Conservation (phyloP, 92 coral and sea anemone genomes). For the Epizoanthus ramosus region DNA sequence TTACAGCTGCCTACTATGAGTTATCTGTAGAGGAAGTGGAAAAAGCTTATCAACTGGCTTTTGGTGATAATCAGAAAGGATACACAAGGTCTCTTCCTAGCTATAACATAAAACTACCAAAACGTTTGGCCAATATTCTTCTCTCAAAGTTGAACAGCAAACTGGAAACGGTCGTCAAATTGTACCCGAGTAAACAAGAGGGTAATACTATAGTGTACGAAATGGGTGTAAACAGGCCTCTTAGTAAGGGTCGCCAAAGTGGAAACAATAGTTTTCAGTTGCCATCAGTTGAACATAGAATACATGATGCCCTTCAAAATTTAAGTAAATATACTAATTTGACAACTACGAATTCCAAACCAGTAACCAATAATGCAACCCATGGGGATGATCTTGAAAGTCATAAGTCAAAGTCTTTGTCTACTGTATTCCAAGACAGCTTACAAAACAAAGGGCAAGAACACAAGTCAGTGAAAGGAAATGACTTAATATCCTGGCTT, state of each 20-base stretch:
- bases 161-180: conserved; percentile 3
- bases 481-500: background rate
- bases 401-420: background rate
- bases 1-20: conserved; percentile 14
- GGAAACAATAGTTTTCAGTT: background rate
- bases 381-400: background rate
- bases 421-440: background rate
- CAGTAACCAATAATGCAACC: background rate
- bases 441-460: background rate
- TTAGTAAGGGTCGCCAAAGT: background rate
- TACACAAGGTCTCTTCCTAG: background rate
- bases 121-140: background rate
- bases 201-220: background rate
- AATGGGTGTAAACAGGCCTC: background rate
- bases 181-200: background rate
- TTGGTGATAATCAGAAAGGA: background rate
- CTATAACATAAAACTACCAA: background rate
- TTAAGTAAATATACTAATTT: background rate
- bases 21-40: conserved; percentile 7
- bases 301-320: background rate
- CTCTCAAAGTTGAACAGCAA: conserved; percentile 2
- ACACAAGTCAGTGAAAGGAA: background rate
- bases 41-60: conserved; percentile 3
- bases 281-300: background rate
- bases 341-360: background rate